These are phyloP conservation scores for Neotoma lepida DNA, from an alignment of 2,113 vertebrate genomes.

Conservation along the genomic window DNA sequence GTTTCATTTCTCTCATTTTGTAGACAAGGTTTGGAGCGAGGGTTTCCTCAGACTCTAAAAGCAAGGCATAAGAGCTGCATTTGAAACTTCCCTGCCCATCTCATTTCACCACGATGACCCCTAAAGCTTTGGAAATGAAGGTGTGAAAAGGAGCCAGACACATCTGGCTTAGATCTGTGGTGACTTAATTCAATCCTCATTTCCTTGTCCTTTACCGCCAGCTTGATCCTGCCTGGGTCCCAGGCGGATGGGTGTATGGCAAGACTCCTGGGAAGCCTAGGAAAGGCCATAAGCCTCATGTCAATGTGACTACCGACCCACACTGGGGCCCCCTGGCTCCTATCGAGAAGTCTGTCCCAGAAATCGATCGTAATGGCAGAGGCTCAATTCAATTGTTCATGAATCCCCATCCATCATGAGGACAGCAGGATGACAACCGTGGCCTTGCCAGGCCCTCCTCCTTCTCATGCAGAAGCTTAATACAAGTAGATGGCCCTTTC, in stretches of 20 bases:
- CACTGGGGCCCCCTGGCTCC: slow-evolving; percentile 40
- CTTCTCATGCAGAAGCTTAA: slow-evolving; percentile 53
- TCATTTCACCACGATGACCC: not conserved
- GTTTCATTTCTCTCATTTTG: not conserved
- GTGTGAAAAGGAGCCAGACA: not conserved
- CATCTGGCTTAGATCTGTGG: slow-evolving; percentile 54
- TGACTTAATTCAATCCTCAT: slow-evolving; percentile 69
- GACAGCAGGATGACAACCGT: slow-evolving; percentile 23
- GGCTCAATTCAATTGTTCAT: slow-evolving; percentile 64
- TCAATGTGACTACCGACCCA: slow-evolving; percentile 63
- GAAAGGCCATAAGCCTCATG: slow-evolving; percentile 61
- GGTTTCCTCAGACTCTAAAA: slow-evolving; percentile 36
- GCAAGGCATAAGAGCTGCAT: not conserved
- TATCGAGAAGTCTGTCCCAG: slow-evolving; percentile 37
- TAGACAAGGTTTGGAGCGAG: not conserved
- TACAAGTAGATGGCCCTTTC: slow-evolving; percentile 53
- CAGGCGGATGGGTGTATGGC: not conserved
- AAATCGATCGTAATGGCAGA: slow-evolving; percentile 67
- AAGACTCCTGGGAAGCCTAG: not conserved
- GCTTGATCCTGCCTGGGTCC: slow-evolving; percentile 32
- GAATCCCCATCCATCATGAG: slow-evolving; percentile 70
- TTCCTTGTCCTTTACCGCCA: slow-evolving; percentile 22
- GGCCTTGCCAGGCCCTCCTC: slow-evolving; percentile 48
- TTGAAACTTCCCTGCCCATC: not conserved
- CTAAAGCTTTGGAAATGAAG: not conserved